These are phyloP conservation scores for Xenentodon cancila DNA, from an alignment of 2,797 vertebrate species.

Conservation along the genomic window DNA sequence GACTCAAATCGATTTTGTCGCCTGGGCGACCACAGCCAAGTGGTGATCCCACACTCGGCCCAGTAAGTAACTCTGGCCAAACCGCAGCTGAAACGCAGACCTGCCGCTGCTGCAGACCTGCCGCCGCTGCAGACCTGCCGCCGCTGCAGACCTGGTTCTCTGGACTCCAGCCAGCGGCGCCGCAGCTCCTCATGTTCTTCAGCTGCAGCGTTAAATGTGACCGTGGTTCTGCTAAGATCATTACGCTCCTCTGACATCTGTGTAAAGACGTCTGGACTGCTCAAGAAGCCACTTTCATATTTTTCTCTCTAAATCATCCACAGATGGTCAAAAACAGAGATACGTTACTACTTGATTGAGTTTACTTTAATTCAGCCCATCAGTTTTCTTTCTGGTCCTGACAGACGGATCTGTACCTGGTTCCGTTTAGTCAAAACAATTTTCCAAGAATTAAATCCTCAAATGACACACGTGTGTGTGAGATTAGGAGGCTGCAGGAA, in stretches of 20 bases:
- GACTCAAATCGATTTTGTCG: too few relatives aligned
- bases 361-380: too few relatives aligned
- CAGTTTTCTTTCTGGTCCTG: constrained; percentile 18
- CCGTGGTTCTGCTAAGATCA: constrained; percentile 27
- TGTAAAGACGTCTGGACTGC: constrained; percentile 10
- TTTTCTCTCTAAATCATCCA: background rate
- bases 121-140: too few relatives aligned
- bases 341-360: too few relatives aligned
- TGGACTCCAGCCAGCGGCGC: too few relatives aligned
- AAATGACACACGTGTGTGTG: constrained; percentile 35
- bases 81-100: too few relatives aligned
- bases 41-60: too few relatives aligned
- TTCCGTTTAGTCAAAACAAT: constrained; percentile 35
- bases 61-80: too few relatives aligned
- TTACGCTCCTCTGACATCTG: constrained; percentile 8
- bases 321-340: constrained; percentile 6
- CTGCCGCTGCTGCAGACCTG: too few relatives aligned
- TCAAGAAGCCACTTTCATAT: background rate
- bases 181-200: too few relatives aligned
- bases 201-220: constrained; percentile 13
- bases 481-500: background rate
- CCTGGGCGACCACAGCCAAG: too few relatives aligned
- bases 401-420: constrained; percentile 23
- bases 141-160: too few relatives aligned
- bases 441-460: constrained; percentile 27